Evolutionary conservation across 2,888 invertebrate genomes (phyloP), one percentile per base, ranked within the genome.

Genomic region (Nasonovia ribisnigri): DNA sequence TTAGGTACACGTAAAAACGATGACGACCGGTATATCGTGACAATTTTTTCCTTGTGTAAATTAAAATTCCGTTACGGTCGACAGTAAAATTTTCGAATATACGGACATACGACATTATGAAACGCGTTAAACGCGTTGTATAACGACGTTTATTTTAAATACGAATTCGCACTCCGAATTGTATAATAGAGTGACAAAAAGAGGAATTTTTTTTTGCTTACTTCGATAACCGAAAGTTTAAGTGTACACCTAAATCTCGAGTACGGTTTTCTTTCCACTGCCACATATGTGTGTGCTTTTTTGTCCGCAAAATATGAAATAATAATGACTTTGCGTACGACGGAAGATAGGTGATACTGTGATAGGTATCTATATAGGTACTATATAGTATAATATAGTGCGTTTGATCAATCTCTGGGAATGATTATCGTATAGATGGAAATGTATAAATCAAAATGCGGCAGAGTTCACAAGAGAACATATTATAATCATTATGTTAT

Each of bases 41-140:
- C 6, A 16, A 29, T 77, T 77, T 77, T 48, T 36, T 51, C 1
- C 26, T 24, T 36, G 43, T 57, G 60, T 36, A 91, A 91, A 92
- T 87, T 92, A 87, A 92, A 87, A 92, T 92, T 92, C 92, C 87
- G 92, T 87, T 87, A 92, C 92, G 92, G 92, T 60, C 46, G 48
- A 26, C 48, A n/a, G n/a, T 24, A 86, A 92, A 24, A 48, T 86
- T 92, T 86, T 86, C 46, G 24, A 92, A 86, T 46, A 88, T 57
- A 89, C 29, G 29, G 20, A 57, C n/a, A 43, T 24, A 24, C 0
- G 60, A 60, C 29, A 54, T 54, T 77, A 20, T 20, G 36, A 77
- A 36, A 77, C 36, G 36, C 36, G 36, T 77, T 48, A 57, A 57
- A 57, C 57, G 26, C 8, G 11, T 90, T 36, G 43, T 84, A n/a